phyloP scores from a whole-genome alignment of 2,113 vertebrate species.

The Phasianus colchicus region DNA sequence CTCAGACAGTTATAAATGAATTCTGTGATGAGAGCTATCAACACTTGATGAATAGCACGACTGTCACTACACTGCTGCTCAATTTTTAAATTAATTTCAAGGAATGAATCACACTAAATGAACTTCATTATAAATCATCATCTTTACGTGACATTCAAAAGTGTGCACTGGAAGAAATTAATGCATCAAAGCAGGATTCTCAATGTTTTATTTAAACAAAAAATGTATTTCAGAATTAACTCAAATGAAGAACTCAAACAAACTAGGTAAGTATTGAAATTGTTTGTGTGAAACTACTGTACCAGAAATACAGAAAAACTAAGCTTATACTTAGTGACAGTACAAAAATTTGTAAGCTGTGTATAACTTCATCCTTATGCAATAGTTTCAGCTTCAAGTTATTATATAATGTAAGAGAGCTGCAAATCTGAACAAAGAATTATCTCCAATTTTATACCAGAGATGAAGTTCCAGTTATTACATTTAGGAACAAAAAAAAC shows the following conservation, averaged over 20 bases:
- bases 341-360: not conserved
- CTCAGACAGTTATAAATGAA: slow-evolving; percentile 22
- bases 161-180: too few relatives aligned
- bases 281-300: not conserved
- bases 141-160: slow-evolving; percentile 34
- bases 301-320: not conserved
- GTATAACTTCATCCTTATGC: not conserved
- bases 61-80: slow-evolving; percentile 55
- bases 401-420: not conserved
- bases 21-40: slow-evolving; percentile 37
- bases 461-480: not conserved
- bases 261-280: not conserved
- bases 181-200: too few relatives aligned
- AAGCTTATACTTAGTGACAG: not conserved
- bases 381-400: not conserved
- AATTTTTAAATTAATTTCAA: slow-evolving; percentile 67
- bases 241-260: slow-evolving; percentile 1
- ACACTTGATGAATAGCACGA: slow-evolving; percentile 47
- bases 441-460: not conserved
- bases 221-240: slow-evolving; percentile 37
- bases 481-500: not conserved
- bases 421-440: not conserved
- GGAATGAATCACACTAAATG: slow-evolving; percentile 62
- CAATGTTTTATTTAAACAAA: slow-evolving; percentile 32
- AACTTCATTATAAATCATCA: slow-evolving; percentile 55